Evolutionary conservation across 1,140 invertebrate genomes (phyloP).

Genomic region (Bombus waltoni): DNA sequence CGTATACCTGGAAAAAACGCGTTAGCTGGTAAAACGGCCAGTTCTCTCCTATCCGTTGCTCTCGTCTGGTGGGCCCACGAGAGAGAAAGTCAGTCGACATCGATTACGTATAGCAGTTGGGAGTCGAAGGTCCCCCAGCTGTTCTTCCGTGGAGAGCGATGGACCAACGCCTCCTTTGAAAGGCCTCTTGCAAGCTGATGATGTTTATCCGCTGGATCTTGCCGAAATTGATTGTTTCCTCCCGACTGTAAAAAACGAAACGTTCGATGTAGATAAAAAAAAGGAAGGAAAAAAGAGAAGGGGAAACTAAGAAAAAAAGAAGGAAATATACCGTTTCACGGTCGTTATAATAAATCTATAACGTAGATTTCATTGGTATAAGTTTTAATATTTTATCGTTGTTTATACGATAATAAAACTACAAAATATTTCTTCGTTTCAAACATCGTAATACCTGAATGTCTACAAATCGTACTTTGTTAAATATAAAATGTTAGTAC

Average conservation of each 20-base stretch:
- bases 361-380: neutral
- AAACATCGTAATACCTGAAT: no score
- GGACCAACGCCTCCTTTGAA: constrained; percentile 64
- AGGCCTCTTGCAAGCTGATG: constrained; percentile 39
- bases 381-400: no score
- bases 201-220: constrained; percentile 36
- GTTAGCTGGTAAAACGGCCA: neutral
- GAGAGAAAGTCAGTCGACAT: constrained; percentile 73
- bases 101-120: constrained; percentile 72
- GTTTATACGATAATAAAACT: no score
- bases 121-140: constrained; percentile 69
- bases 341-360: neutral
- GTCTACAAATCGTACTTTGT: no score
- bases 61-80: constrained; percentile 43
- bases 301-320: neutral
- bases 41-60: constrained; percentile 23
- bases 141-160: constrained; percentile 64
- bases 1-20: constrained; percentile 16
- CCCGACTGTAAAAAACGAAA: constrained; percentile 12
- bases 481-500: no score
- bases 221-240: constrained; percentile 41
- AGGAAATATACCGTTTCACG: neutral
- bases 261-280: constrained; percentile 1
- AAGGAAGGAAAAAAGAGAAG: neutral
- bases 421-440: no score